A percentile compares a stretch with the other conserved stretches of the same genome.
Conservation (phyloP, 1,140 invertebrate genomes). For the Lycorma delicatula region DNA sequence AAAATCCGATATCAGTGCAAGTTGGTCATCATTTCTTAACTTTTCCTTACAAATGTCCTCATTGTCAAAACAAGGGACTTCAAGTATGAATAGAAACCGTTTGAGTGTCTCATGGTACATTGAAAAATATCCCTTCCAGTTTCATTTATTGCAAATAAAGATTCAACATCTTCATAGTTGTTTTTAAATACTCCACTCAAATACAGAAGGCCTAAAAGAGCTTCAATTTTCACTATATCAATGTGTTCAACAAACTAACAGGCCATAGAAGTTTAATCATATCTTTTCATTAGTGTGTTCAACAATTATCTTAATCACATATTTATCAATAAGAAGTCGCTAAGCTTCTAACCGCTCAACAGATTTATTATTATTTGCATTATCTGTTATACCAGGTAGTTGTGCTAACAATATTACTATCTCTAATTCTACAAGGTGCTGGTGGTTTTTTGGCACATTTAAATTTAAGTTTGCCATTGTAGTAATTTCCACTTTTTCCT, state of each 20-base stretch:
- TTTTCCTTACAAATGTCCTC: background rate
- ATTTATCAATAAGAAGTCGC: background rate
- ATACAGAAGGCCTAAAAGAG: conserved; percentile 20
- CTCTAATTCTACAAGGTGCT: too few relatives aligned
- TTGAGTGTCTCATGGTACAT: conserved; percentile 22
- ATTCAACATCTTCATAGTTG: conserved; percentile 19
- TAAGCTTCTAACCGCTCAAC: too few relatives aligned
- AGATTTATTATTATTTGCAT: too few relatives aligned
- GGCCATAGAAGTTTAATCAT: background rate
- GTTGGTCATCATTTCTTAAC: background rate
- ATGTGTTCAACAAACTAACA: background rate
- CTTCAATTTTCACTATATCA: conserved; percentile 14
- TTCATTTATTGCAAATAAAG: conserved; percentile 24
- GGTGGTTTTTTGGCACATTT: too few relatives aligned
- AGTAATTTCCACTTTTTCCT: too few relatives aligned
- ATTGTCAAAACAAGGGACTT: conserved; percentile 19
- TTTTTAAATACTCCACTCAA: conserved; percentile 22
- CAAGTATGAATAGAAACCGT: conserved; percentile 20
- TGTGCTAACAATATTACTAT: too few relatives aligned
- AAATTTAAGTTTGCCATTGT: too few relatives aligned
- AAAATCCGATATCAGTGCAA: conserved; percentile 3
- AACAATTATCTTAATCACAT: background rate
- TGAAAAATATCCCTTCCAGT: conserved; percentile 25
- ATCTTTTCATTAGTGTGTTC: background rate
- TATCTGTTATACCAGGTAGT: too few relatives aligned